Evolutionary conservation across 2,888 invertebrate genomes (phyloP), one percentile per base, ranked within the genome.

Genomic region (Epicampocera succincta): DNA sequence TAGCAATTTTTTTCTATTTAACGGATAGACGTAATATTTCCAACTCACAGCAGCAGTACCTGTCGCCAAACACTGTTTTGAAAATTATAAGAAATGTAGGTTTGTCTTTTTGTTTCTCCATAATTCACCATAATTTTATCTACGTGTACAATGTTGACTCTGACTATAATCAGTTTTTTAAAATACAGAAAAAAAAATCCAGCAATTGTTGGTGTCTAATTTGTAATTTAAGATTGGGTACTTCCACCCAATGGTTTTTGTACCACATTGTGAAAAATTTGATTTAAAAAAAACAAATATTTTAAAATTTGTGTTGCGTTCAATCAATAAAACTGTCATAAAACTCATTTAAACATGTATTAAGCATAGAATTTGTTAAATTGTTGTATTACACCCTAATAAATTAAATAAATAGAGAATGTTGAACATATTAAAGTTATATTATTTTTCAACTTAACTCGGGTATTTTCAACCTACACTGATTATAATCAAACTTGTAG

Each of bases 81-180:
- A n/a, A 44, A 69, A 56, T 19, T 54, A 44, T 56, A 42, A 58
- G 38, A 77, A 77, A 82, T 82, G 77, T 82, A 82, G 82, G 65
- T 81, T 81, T 77, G 13, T 15, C 9, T 66, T 66, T 65, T 52
- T 21, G n/a, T n/a, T n/a, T n/a, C n/a, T 60, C 50, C 58, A 42
- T 17, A 68, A 71, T 65, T 46, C 46, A 69, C 63, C 77, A 82
- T 78, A 74, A 71, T 78, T 69, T 58, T 63, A 82, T 69, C 58
- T 68, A 63, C 44, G 9, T 8, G 33, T 9, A 33, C 33, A 15
- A 44, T 58, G 69, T 58, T 74, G 77, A 38, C 52, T 58, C 71
- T 78, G 46, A 74, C 77, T 65, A 66, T 82, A 82, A 71, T 82
- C 74, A 66, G 82, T 78, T 74, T 75, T 66, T 63, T 81, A 54